phyloP scores from a whole-genome alignment of 2,113 vertebrate genomes.

The Ceyx margarethae region DNA sequence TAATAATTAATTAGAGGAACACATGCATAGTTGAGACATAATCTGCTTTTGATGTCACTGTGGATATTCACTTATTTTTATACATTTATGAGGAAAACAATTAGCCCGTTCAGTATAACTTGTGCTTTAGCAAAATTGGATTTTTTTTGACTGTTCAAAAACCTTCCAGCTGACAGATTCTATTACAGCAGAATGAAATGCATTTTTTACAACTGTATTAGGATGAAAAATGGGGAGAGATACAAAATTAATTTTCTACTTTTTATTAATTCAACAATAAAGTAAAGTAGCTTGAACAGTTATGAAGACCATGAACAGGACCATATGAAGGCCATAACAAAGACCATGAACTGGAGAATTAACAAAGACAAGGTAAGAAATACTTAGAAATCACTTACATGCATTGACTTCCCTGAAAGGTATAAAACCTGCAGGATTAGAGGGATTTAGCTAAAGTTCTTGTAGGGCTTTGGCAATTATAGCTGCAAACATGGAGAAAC shows the following conservation, averaged over 20 bases:
- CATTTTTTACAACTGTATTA: not conserved
- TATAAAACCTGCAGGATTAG: not conserved
- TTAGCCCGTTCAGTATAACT: not conserved
- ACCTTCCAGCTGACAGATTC: not conserved
- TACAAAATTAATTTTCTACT: not conserved
- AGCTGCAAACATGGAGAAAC: not conserved
- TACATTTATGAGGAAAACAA: not conserved
- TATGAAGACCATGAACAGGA: not conserved
- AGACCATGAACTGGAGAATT: not conserved
- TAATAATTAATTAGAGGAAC: not conserved
- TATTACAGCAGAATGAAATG: not conserved
- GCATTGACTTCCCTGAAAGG: not conserved
- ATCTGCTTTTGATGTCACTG: not conserved
- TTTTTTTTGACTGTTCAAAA: not conserved
- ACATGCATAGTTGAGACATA: not conserved
- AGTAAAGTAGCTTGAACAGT: not conserved
- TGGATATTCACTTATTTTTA: not conserved
- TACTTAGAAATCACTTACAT: not conserved
- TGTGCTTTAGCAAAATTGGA: not conserved
- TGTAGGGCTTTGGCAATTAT: not conserved
- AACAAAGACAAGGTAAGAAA: not conserved
- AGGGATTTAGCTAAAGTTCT: not conserved
- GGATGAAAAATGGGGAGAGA: not conserved
- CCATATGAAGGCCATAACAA: not conserved
- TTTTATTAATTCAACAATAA: not conserved